Evolutionary conservation across 2,113 vertebrate species (phyloP).

Genomic region (Melanotaenia duboulayi): DNA sequence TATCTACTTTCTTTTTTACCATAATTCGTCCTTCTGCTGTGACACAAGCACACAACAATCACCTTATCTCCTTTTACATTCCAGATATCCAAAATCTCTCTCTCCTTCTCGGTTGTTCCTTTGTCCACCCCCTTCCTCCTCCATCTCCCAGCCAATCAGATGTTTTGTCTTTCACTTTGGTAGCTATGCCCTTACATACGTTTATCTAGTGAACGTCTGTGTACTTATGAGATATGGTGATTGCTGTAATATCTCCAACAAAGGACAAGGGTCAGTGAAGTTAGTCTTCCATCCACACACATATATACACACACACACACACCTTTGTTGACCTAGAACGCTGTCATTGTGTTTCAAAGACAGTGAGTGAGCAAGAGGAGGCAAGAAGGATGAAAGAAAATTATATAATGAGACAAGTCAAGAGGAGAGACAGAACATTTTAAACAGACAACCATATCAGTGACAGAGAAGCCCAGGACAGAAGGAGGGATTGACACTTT

Average conservation of each 20-base stretch:
- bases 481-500: slow-evolving; percentile 24
- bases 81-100: neutral
- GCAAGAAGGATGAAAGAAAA: neutral
- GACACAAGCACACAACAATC: slow-evolving; percentile 3
- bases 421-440: no score
- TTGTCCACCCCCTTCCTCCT: neutral
- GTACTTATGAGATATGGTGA: neutral
- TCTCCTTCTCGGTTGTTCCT: neutral
- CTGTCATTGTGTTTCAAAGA: slow-evolving; percentile 9
- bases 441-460: neutral
- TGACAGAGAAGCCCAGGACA: neutral
- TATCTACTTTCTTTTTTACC: neutral
- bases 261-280: neutral
- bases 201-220: slow-evolving; percentile 4
- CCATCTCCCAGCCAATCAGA: slow-evolving; percentile 15
- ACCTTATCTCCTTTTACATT: slow-evolving; percentile 16
- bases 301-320: neutral
- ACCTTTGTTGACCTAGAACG: neutral
- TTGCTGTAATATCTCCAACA: slow-evolving; percentile 7
- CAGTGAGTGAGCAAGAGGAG: neutral
- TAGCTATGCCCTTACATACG: slow-evolving; percentile 5
- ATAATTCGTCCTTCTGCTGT: slow-evolving; percentile 10
- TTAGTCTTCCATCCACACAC: neutral
- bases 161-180: slow-evolving; percentile 11
- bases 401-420: neutral